These are phyloP conservation scores for Epicampocera succincta DNA, from an alignment of 2,888 invertebrate genomes.

Conservation along the genomic window DNA sequence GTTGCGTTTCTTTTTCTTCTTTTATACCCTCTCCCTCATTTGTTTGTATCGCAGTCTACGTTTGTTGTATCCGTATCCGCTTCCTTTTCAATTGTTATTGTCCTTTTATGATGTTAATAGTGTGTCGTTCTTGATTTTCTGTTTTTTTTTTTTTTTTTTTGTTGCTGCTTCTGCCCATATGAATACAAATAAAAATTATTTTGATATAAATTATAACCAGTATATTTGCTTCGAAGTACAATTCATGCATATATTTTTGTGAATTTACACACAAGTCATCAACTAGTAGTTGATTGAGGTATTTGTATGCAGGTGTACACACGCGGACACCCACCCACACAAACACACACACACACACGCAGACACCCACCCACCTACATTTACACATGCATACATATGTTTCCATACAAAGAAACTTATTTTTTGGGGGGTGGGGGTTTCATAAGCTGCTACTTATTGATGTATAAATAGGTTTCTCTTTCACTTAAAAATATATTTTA, in stretches of 20 bases:
- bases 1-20: background rate
- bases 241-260: background rate
- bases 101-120: conserved; percentile 36
- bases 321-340: too few relatives aligned
- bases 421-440: too few relatives aligned
- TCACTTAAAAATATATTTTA: too few relatives aligned
- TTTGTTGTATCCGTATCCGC: conserved; percentile 57
- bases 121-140: conserved; percentile 16
- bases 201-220: conserved; percentile 21
- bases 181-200: conserved; percentile 34
- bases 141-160: too few relatives aligned
- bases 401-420: too few relatives aligned
- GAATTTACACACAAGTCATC: conserved; percentile 29
- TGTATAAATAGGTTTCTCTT: too few relatives aligned
- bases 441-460: too few relatives aligned
- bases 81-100: conserved; percentile 58
- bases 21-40: background rate
- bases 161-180: conserved; percentile 14
- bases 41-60: conserved; percentile 28
- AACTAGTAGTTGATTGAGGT: conserved; percentile 36
- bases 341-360: too few relatives aligned
- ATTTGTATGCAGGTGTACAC: background rate
- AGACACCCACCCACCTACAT: too few relatives aligned
- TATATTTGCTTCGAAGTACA: background rate
- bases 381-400: too few relatives aligned